Base-by-base conservation (phyloP, 2,113 vertebrate species). In the Neodon shergylaensis region DNA sequence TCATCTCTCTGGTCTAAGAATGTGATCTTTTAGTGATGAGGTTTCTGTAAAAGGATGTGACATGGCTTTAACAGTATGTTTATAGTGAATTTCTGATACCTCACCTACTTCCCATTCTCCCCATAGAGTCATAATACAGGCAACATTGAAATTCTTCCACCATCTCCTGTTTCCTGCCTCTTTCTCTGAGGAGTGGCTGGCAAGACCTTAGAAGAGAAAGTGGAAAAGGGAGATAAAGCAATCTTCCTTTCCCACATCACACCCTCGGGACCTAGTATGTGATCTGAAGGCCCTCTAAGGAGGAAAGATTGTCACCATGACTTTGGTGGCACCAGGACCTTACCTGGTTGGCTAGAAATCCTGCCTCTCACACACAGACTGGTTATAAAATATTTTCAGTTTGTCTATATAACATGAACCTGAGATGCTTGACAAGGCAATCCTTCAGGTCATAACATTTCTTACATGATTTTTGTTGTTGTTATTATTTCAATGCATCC, bases 371-470 rank as follows among this genome's bases (percentile, higher is more conserved):
- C 49, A 19, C 63, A 89, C 77, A 94, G 79, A 77, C 58, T 70
- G 73, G 22, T 14, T 77, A 14, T 72, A 26, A 47, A 91, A 92
- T 81, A 84, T 79, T 95, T 88, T 72, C 92, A 39, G n/a, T 91
- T n/a, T 79, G 2, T 33, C 42, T 92, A 58, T 19, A 76, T 42
- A 58, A 81, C 8, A 82, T 7, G 36, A 86, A 78, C 54, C 78
- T 91, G 70, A 70, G 28, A n/a, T 76, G 61, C 22, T 96, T 90
- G 54, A 49, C 70, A 94, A 94, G 83, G 24, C 65, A 36, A 54
- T 83, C 3, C 14, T 93, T 96, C 36, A 95, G 76, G 74, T 92
- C n/a, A 39, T 90, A 86, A 89, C 83, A 87, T 97, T 95, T 49
- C 82, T 93, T 61, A 47, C 42, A 85, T 77, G 89, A 39, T 92